phyloP scores from a whole-genome alignment of 2,113 vertebrate genomes.

The Anoplopoma fimbria region DNA sequence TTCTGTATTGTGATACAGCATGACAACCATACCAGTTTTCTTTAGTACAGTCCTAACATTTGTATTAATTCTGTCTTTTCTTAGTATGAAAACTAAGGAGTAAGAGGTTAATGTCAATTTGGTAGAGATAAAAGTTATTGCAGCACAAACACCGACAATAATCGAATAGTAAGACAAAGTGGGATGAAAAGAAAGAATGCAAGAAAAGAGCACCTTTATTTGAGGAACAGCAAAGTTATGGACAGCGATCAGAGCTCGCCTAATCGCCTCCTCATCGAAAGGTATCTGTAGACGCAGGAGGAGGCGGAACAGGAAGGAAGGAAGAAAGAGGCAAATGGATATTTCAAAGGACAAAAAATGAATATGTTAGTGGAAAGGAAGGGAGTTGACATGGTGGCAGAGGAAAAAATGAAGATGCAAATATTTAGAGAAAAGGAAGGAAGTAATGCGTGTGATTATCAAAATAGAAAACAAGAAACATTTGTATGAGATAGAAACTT shows the following conservation, averaged over 20 bases:
- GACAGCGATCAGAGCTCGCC: slow-evolving; percentile 82
- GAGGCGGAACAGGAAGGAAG: slow-evolving; percentile 21
- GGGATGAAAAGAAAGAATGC: slow-evolving; percentile 45
- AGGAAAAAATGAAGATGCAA: background rate
- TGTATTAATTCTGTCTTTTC: slow-evolving; percentile 1
- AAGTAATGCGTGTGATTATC: background rate
- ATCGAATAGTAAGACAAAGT: slow-evolving; percentile 22
- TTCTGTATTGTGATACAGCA: background rate
- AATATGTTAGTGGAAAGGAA: background rate
- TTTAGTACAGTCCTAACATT: background rate
- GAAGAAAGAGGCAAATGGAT: slow-evolving; percentile 29
- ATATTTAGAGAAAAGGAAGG: background rate
- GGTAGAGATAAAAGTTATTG: background rate
- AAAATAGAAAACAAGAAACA: background rate
- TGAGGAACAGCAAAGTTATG: slow-evolving; percentile 86
- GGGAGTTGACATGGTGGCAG: background rate
- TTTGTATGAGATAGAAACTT: background rate
- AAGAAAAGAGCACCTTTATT: slow-evolving; percentile 80
- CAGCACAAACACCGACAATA: slow-evolving; percentile 12
- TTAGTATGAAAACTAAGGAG: background rate
- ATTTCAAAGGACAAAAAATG: slow-evolving; percentile 16
- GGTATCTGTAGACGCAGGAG: slow-evolving; percentile 75
- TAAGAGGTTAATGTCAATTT: slow-evolving; percentile 5
- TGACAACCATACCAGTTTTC: background rate
- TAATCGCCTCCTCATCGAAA: slow-evolving; percentile 81